These are phyloP conservation scores for Hydractinia symbiolongicarpus DNA, from an alignment of 30 jellyfish, hydroid and myxozoan genomes.

Conservation along the genomic window DNA sequence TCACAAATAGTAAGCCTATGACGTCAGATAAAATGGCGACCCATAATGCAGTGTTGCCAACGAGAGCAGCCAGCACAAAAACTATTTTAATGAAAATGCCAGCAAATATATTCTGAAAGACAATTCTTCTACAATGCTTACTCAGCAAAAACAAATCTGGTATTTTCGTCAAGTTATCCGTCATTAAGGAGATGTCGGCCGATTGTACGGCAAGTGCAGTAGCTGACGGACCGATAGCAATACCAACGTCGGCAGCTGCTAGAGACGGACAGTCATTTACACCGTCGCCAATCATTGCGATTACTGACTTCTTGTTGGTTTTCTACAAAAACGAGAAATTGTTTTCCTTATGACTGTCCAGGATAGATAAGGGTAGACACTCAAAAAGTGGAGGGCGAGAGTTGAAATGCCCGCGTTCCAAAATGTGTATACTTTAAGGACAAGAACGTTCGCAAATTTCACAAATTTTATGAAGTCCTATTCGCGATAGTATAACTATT, in stretches of 20 bases:
- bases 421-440: no score
- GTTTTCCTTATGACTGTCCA: not conserved
- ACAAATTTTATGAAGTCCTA: no score
- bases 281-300: conserved; percentile 96
- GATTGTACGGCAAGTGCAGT: conserved; percentile 91
- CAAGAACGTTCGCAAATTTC: no score
- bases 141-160: conserved; percentile 49
- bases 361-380: not conserved
- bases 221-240: conserved; percentile 86
- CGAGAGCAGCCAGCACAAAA: conserved; percentile 52
- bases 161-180: conserved; percentile 61
- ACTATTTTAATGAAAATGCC: conserved; percentile 52
- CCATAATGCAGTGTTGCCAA: conserved; percentile 54
- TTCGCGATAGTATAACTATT: no score
- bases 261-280: conserved; percentile 89
- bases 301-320: not conserved
- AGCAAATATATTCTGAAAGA: conserved; percentile 52
- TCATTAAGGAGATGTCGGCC: conserved; percentile 84
- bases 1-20: conserved; percentile 61
- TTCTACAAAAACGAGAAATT: not conserved
- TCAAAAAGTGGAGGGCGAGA: not conserved
- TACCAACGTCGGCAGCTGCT: conserved; percentile 97
- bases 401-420: no score
- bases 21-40: conserved; percentile 86
- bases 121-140: conserved; percentile 49